These are phyloP conservation scores for Notodonta ziczac DNA, from an alignment of 2,888 invertebrate species.

Conservation along the genomic window DNA sequence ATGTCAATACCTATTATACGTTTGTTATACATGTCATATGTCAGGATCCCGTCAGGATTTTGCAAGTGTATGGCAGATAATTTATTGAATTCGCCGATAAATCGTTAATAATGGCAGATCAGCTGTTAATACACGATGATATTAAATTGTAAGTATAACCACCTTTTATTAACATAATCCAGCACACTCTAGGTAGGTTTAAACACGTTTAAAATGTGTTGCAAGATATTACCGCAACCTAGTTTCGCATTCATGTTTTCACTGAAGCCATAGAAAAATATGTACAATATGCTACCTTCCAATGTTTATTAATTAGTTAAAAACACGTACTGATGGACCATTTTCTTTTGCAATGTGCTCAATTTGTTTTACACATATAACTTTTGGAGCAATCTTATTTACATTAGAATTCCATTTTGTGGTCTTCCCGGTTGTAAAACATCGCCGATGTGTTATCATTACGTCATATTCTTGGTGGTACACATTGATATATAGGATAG, in stretches of 20 bases:
- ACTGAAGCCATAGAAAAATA: constrained; percentile 46
- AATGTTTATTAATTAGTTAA: background rate
- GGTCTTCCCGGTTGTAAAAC: background rate
- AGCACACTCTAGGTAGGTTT: background rate
- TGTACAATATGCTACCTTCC: constrained; percentile 9
- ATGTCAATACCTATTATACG: no score
- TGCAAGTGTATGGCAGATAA: constrained; percentile 37
- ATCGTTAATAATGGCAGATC: constrained; percentile 79
- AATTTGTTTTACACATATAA: background rate
- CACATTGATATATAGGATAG: background rate
- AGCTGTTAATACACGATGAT: constrained; percentile 89
- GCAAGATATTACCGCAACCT: constrained; percentile 7
- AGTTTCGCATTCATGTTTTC: constrained; percentile 37
- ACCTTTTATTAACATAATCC: background rate
- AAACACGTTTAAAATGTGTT: constrained; percentile 8
- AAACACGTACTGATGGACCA: background rate
- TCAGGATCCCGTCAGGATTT: constrained; percentile 20
- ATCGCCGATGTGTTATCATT: constrained; percentile 12
- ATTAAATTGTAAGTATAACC: constrained; percentile 88
- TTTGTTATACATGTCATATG: constrained; percentile 15
- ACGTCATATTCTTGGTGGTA: constrained; percentile 14
- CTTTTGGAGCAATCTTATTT: background rate
- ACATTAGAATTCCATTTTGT: background rate
- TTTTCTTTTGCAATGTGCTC: background rate
- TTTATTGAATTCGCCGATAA: constrained; percentile 35